Evolutionary conservation across 2,888 invertebrate species (phyloP), one percentile per base, ranked within the genome.

Genomic region (Trichogramma evanescens): DNA sequence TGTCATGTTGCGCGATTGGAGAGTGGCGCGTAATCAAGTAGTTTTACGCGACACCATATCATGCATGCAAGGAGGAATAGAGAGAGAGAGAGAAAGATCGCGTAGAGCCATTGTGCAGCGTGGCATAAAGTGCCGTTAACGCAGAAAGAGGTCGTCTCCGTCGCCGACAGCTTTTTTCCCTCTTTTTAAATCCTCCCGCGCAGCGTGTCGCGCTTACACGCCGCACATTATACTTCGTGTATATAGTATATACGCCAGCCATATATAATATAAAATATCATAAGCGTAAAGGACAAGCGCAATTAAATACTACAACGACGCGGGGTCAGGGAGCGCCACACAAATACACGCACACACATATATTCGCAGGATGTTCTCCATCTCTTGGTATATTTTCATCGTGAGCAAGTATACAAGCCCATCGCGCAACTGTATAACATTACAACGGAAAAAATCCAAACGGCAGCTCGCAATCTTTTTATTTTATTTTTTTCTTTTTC

Each of bases 91-190:
- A 40, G 44, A 40, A n/a, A 54, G 3, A 43, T 6, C 6, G 1
- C 8, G 5, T 26, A 44, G 39, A 50, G 55, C 8, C n/a, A 40
- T 13, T 38, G 9, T 49, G 45, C 50, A 43, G n/a, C 13, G 50
- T 43, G 56, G 42, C 10, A 38, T 50, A 68, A 68, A 68, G 70
- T 73, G 74, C 74, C 74, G 74, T 75, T 74, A 75, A 67, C 26
- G 26, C 68, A 71, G 71, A 76, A 76, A 74, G 71, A 72, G 75
- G 75, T 74, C 75, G 74, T 69, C 70, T 71, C 72, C 68, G 69
- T 70, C 72, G 70, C 70, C 72, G 69, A 69, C 69, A 67, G 66
- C 68, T 66, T 66, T 67, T 62, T 40, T 54, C 54, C 5, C 45
- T 39, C 45, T 5, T 9, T n/a, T 8, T 67, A 68, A 71, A 74